Evolutionary conservation across 2,888 invertebrate species (phyloP).

Genomic region (Drosophila lacicola): DNA sequence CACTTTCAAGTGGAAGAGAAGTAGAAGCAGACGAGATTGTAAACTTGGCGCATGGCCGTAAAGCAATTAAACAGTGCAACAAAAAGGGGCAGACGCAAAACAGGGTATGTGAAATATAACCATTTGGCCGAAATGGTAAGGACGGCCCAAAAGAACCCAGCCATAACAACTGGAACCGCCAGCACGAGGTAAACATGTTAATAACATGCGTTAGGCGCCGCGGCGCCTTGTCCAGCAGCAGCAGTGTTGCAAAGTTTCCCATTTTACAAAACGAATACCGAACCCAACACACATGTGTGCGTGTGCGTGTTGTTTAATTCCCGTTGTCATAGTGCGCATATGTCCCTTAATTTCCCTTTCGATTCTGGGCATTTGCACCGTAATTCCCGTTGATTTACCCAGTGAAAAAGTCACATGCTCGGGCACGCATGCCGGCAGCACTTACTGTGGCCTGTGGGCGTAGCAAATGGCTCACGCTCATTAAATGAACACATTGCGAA

Average conservation of each 20-base stretch:
- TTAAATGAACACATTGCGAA: conserved; percentile 1
- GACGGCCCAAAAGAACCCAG: conserved; percentile 10
- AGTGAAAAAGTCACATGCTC: conserved; percentile 1
- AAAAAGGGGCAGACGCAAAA: conserved; percentile 8
- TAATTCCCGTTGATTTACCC: background rate
- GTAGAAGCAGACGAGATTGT: conserved; percentile 50
- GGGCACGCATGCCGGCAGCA: conserved; percentile 4
- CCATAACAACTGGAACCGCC: background rate
- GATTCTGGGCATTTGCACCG: background rate
- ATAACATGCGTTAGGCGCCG: conserved; percentile 41
- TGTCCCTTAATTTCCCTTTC: conserved; percentile 7
- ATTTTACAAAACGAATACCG: background rate
- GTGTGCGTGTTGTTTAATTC: background rate
- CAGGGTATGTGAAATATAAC: conserved; percentile 17
- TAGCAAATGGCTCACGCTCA: conserved; percentile 1
- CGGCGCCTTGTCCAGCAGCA: conserved; percentile 36
- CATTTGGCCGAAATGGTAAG: conserved; percentile 28
- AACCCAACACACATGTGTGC: background rate
- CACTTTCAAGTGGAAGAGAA: conserved; percentile 52
- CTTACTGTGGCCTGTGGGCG: conserved; percentile 12
- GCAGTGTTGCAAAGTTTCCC: conserved; percentile 19
- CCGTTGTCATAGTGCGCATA: conserved; percentile 5
- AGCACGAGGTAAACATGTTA: conserved; percentile 2
- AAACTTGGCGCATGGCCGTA: conserved; percentile 77
- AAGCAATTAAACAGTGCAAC: conserved; percentile 62